Evolutionary conservation across 2,113 vertebrate species (phyloP), one percentile per base, ranked within the genome.

Genomic region (Pantherophis guttatus): DNA sequence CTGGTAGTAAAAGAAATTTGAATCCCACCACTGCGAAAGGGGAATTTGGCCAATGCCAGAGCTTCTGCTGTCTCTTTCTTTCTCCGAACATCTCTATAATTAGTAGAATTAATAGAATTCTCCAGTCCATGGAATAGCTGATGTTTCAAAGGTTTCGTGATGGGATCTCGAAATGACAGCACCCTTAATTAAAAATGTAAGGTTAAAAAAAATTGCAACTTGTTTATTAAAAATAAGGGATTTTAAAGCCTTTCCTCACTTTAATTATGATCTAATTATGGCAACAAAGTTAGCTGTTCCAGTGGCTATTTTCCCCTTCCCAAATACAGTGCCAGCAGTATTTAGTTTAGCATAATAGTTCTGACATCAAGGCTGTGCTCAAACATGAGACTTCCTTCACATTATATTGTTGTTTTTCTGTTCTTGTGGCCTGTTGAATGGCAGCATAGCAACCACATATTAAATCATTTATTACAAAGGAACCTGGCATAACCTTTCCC

Each of bases 261-360:
- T n/a, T 13, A 65, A 8, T 21, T 75, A 5, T 81, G 0, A 0
- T 26, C 55, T 21, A 13, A 87, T 2, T 0, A 17, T 87, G 88
- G 0, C 0, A 89, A 15, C 33, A 87, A 39, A 23, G 0, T 50
- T 13, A 91, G 57, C 54, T 89, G 48, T 3, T 0, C 62, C 13
- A 39, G 33, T 55, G 33, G 19, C 52, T 52, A 55, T 15, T 89
- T 52, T 62, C 93, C 91, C 90, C 89, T 91, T 13, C 92, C 3
- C 0, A 57, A 90, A 88, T 0, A 0, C 21, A 58, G 90, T 86
- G 8, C 17, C 23, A 7, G 90, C 55, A 0, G 0, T 58, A 87
- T 94, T 95, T 94, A 93, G 52, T 93, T 96, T 89, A 96, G 93
- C 94, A 3, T 9, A 90, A n/a, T 58, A 90, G 94, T 94, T 3